A percentile compares a stretch with the other conserved stretches of the same genome.
Conservation (phyloP, 2,888 invertebrate genomes). For the Parnassius glacialis region DNA sequence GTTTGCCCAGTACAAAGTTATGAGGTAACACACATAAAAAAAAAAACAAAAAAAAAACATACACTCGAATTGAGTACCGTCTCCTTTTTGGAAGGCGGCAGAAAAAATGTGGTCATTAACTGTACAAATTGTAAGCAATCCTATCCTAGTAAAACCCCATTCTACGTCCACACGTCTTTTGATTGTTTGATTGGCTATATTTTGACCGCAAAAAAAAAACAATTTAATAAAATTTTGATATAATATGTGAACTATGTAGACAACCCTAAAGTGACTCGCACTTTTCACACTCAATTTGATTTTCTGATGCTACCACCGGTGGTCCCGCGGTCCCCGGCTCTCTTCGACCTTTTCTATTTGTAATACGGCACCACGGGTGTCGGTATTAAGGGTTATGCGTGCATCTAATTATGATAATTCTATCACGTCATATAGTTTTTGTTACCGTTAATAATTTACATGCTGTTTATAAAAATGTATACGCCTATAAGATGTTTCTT, state of each 20-base stretch:
- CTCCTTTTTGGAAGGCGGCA: too few relatives aligned
- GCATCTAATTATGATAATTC: conserved; percentile 44
- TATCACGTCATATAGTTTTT: conserved; percentile 30
- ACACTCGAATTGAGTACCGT: too few relatives aligned
- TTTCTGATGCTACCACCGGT: conserved; percentile 70
- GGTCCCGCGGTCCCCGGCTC: conserved; percentile 48
- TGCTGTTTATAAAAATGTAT: conserved; percentile 24
- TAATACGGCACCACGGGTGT: conserved; percentile 51
- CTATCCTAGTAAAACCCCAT: too few relatives aligned
- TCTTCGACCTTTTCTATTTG: conserved; percentile 60
- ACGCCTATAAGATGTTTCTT: not conserved
- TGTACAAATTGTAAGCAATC: too few relatives aligned
- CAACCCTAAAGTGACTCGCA: conserved; percentile 46
- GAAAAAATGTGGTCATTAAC: too few relatives aligned
- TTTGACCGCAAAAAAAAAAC: too few relatives aligned
- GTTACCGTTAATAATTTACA: conserved; percentile 28
- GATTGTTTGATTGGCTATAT: too few relatives aligned
- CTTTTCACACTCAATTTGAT: conserved; percentile 57
- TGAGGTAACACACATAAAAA: too few relatives aligned
- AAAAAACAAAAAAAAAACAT: too few relatives aligned
- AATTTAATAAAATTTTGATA: not conserved
- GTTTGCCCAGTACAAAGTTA: too few relatives aligned
- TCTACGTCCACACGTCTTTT: too few relatives aligned
- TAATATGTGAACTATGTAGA: conserved; percentile 17
- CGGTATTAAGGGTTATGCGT: conserved; percentile 31